A percentile compares a stretch with the other conserved stretches of the same genome.
Conservation (phyloP, 2,797 vertebrate genomes). For the Melanogrammus aeglefinus region DNA sequence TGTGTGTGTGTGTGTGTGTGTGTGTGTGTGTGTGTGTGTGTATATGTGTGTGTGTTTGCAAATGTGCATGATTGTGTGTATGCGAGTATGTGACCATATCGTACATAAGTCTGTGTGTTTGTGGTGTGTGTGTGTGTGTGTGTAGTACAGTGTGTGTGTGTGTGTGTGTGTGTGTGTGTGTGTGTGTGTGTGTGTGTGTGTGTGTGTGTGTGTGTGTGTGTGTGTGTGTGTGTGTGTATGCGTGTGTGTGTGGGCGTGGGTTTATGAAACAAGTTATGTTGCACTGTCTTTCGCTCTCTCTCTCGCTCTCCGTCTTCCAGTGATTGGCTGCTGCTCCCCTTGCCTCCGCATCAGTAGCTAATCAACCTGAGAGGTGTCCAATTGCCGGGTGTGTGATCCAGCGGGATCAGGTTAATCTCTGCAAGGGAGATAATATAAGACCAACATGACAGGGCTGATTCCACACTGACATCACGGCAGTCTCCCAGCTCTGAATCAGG, state of each 20-base stretch:
- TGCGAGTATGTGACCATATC: too few species aligned
- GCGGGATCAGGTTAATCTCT: conserved; percentile 66
- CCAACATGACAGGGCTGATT: conserved; percentile 62
- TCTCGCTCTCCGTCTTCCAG: conserved; percentile 40
- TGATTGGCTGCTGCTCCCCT: conserved; percentile 1
- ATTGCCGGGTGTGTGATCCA: conserved; percentile 55
- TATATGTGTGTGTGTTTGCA: background rate
- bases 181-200: background rate
- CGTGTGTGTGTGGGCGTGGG: background rate
- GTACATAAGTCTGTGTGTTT: too few species aligned
- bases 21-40: background rate
- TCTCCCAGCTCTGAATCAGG: conserved; percentile 54
- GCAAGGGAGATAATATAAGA: conserved; percentile 59
- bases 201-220: background rate
- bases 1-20: background rate
- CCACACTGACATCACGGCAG: conserved; percentile 54
- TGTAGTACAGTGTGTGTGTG: background rate
- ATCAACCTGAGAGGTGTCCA: conserved; percentile 62
- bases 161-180: background rate
- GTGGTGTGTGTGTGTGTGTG: too few species aligned
- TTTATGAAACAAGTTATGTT: background rate
- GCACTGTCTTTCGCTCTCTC: background rate
- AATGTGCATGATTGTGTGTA: too few species aligned
- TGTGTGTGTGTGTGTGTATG: background rate
- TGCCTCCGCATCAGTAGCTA: conserved; percentile 53